Evolutionary conservation across 2,113 vertebrate genomes (phyloP), one percentile per base, ranked within the genome.

Genomic region (Balaeniceps rex): DNA sequence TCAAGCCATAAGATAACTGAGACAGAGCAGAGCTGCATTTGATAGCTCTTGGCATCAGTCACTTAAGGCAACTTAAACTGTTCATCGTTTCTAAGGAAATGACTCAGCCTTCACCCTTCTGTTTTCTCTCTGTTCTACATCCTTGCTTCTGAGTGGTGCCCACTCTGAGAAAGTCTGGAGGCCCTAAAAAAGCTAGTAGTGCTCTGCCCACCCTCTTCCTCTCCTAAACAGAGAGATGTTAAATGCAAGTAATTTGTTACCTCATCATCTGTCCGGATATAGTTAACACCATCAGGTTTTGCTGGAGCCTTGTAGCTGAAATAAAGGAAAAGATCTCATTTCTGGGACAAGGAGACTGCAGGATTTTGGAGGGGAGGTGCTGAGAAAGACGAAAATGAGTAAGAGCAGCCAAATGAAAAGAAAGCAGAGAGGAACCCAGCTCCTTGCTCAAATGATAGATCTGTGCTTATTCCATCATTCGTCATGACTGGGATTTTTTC

Each of bases 241-340:
- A 46, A 52, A 92, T 87, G 91, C 95, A 90, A 83, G 90, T 55
- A 31, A 8, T 51, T 79, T 25, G 92, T 98, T 98, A 99, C 99
- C 99, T 99, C 99, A 82, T 99, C 99, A 38, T 99, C 99, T 95
- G 99, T 98, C 92, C 98, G 98, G 88, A 99, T 98, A 36, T 99
- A 99, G 82, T 99, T 99, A 83, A 99, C 98, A 2, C 98, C 98
- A 4, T 99, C 98, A 13, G 98, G 97, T 92, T 99, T 99, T 58
- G 98, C 98, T 74, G 99, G 98, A 95, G 98, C 97, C 95, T 99
- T 99, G 97, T 99, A 99, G 96, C 99, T 99, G 97, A 89, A 98
- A 97, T n/a, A 93, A 74, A 95, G 23, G 88, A 71, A 82, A 83
- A 90, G 72, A 57, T 49, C 79, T 93, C 74, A 79, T 94, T 96